Percentiles rank a stretch among this genome's conserved stretches.
Conservation (phyloP, 1,140 invertebrate genomes). For the Neodiprion virginianus region DNA sequence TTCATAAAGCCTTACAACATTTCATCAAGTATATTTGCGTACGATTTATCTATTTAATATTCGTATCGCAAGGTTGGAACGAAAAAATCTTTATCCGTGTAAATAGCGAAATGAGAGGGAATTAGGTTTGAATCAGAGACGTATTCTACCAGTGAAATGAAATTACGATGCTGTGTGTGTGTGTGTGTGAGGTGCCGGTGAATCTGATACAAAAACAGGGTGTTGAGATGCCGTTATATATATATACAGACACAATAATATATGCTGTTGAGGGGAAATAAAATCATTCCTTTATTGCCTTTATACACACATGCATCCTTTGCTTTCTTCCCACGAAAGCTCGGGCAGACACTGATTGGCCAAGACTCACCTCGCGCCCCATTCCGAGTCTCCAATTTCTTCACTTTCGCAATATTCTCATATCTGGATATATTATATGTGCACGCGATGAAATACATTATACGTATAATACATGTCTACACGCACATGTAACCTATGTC, state of each 20-base stretch:
- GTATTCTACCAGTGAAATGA: background rate
- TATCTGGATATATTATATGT: too few species aligned
- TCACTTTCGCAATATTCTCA: background rate
- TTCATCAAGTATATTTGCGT: too few species aligned
- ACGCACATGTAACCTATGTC: too few species aligned
- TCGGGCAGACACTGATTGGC: conserved; percentile 44
- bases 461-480: too few species aligned
- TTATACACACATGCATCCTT: conserved; percentile 32
- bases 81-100: too few species aligned
- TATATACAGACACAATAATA: background rate
- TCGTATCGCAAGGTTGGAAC: too few species aligned
- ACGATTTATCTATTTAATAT: too few species aligned
- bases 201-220: background rate
- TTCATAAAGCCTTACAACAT: too few species aligned
- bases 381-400: background rate
- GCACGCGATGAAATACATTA: too few species aligned
- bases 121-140: background rate
- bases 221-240: background rate
- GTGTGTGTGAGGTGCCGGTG: background rate
- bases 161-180: background rate
- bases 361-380: conserved; percentile 19
- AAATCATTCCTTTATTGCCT: conserved; percentile 51
- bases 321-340: conserved; percentile 24
- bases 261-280: conserved; percentile 33
- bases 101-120: background rate